These are phyloP conservation scores for Polypedilum pembai DNA, from an alignment of 1,140 invertebrate genomes.

Conservation along the genomic window DNA sequence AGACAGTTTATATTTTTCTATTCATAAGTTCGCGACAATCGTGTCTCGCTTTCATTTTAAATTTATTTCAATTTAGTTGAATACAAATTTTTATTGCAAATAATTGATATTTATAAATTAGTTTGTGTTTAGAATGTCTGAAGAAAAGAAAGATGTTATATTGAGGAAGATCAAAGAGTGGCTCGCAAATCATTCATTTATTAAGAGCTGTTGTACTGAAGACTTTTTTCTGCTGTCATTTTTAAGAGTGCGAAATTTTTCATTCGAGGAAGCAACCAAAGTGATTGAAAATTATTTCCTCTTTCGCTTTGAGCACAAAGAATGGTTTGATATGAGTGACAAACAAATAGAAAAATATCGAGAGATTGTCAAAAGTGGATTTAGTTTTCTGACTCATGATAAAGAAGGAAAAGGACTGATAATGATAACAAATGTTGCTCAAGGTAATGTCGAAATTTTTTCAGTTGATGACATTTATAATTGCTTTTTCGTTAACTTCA, in stretches of 20 bases:
- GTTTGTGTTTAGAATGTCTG: too few relatives aligned
- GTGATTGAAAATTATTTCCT: background rate
- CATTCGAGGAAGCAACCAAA: slow-evolving; percentile 44
- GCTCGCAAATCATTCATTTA: slow-evolving; percentile 66
- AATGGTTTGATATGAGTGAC: background rate
- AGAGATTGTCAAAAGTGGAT: background rate
- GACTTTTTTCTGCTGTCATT: slow-evolving; percentile 72
- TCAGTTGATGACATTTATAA: background rate
- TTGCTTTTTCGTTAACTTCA: background rate
- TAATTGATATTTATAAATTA: too few relatives aligned
- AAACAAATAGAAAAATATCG: background rate
- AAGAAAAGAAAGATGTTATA: too few relatives aligned
- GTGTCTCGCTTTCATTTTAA: too few relatives aligned
- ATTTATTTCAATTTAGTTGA: too few relatives aligned
- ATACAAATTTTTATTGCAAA: too few relatives aligned
- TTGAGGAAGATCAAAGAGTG: slow-evolving; percentile 46
- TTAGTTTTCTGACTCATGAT: background rate
- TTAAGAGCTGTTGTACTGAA: slow-evolving; percentile 68
- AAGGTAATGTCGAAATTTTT: background rate
- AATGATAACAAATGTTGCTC: background rate
- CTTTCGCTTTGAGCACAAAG: background rate
- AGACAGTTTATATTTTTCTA: too few relatives aligned
- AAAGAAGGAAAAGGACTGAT: background rate
- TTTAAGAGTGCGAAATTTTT: slow-evolving; percentile 77
- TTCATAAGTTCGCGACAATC: too few relatives aligned